These are phyloP conservation scores for Caenorhabditis remanei DNA, from an alignment of 1,140 invertebrate species.

Conservation along the genomic window DNA sequence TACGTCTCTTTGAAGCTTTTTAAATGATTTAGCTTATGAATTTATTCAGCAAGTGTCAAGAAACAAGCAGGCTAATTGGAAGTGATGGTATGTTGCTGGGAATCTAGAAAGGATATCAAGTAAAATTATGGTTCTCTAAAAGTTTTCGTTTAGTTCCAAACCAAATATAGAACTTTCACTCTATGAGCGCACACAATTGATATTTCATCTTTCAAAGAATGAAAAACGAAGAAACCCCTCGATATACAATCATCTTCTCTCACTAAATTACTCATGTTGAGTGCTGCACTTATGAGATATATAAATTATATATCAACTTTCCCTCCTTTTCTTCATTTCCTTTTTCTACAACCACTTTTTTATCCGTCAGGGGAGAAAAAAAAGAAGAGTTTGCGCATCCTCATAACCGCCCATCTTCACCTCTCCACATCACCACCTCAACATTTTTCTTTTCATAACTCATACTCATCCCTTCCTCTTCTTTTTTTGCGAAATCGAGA, in stretches of 20 bases:
- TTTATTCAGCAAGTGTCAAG: background rate
- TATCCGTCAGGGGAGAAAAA: background rate
- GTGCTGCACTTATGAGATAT: slow-evolving; percentile 53
- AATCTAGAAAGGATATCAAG: too few relatives aligned
- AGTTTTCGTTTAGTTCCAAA: too few relatives aligned
- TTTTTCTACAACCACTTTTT: slow-evolving; percentile 44
- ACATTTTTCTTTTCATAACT: slow-evolving; percentile 43
- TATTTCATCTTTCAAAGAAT: too few relatives aligned
- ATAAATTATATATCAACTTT: slow-evolving; percentile 51
- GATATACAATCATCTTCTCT: slow-evolving; percentile 4
- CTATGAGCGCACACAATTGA: too few relatives aligned
- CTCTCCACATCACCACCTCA: slow-evolving; percentile 13
- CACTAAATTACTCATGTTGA: slow-evolving; percentile 26
- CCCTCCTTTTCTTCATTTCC: slow-evolving; percentile 34
- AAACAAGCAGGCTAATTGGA: background rate
- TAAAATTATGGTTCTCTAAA: too few relatives aligned
- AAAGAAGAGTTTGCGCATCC: slow-evolving; percentile 39
- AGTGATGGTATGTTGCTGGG: background rate
- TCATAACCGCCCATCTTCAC: slow-evolving; percentile 5
- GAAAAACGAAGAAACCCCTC: background rate
- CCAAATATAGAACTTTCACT: too few relatives aligned
- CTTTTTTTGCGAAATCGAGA: background rate
- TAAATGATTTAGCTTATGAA: background rate
- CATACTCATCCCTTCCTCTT: background rate
- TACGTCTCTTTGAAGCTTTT: background rate